Conservation (phyloP, 2,888 invertebrate species). For the Trileptium ribeirensis region DNA sequence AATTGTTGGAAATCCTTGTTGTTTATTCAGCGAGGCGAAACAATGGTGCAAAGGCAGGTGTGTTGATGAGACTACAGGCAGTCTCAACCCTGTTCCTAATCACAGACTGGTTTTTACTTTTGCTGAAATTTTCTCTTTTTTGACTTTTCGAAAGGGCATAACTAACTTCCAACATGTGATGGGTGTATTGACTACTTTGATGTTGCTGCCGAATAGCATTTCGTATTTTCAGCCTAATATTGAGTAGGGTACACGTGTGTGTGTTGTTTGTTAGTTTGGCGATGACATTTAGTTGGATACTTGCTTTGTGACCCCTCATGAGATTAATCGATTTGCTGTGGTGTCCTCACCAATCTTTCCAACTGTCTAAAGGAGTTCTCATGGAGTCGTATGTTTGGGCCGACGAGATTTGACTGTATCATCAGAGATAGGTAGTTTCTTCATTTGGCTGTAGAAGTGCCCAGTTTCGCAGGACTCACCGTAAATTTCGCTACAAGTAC, state of each 20-base stretch:
- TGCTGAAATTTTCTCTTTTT: background rate
- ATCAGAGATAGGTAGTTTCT: background rate
- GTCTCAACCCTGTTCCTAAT: background rate
- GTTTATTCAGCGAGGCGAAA: too few species aligned
- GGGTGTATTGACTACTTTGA: background rate
- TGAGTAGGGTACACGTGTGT: background rate
- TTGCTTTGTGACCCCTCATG: background rate
- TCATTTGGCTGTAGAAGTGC: background rate
- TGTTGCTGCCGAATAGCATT: background rate
- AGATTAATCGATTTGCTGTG: background rate
- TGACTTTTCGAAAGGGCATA: background rate
- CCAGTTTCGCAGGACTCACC: background rate
- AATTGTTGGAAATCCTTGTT: too few species aligned
- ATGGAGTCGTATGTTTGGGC: background rate
- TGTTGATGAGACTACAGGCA: background rate
- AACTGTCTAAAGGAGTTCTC: background rate
- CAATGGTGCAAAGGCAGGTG: background rate
- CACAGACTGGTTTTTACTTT: background rate
- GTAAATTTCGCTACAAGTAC: background rate
- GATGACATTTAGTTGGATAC: background rate
- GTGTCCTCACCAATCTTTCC: background rate
- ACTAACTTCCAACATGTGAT: background rate
- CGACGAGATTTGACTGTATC: background rate
- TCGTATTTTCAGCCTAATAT: background rate
- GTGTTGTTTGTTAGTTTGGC: background rate